A percentile compares a stretch with the other conserved stretches of the same genome.
Conservation (phyloP, 2,888 invertebrate genomes). For the Helleia helle region DNA sequence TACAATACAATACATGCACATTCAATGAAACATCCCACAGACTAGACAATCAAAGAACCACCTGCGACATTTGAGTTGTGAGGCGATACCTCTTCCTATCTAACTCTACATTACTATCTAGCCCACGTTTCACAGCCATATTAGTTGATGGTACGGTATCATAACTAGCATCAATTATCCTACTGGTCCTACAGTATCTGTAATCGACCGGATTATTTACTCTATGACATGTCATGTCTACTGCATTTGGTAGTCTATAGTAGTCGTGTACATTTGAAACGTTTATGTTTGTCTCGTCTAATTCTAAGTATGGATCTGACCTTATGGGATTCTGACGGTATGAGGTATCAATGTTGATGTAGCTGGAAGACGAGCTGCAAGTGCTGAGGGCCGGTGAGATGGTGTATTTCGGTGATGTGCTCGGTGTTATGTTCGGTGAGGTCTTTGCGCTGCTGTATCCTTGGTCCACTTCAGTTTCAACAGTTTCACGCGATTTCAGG, state of each 20-base stretch:
- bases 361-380: constrained; percentile 37
- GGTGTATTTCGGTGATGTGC: constrained; percentile 42
- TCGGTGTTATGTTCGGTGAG: constrained; percentile 49
- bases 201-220: constrained; percentile 43
- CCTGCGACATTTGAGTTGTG: constrained; percentile 51
- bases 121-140: constrained; percentile 51
- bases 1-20: too few relatives aligned
- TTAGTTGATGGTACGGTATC: constrained; percentile 39
- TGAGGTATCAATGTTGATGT: constrained; percentile 28
- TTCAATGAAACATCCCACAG: constrained; percentile 16
- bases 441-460: constrained; percentile 57
- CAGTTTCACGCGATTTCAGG: constrained; percentile 44
- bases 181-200: constrained; percentile 46
- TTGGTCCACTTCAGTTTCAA: constrained; percentile 47
- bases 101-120: constrained; percentile 42
- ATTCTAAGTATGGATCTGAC: constrained; percentile 33
- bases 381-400: constrained; percentile 42
- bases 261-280: constrained; percentile 30
- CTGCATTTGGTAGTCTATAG: constrained; percentile 32
- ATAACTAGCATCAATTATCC: constrained; percentile 49
- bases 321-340: constrained; percentile 36
- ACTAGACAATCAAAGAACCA: constrained; percentile 54
- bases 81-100: constrained; percentile 54
- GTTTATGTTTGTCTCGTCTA: constrained; percentile 30
- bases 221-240: constrained; percentile 41